Evolutionary conservation across 2,797 vertebrate genomes (phyloP), one percentile per base, ranked within the genome.

Genomic region (Enteromius radiatus): DNA sequence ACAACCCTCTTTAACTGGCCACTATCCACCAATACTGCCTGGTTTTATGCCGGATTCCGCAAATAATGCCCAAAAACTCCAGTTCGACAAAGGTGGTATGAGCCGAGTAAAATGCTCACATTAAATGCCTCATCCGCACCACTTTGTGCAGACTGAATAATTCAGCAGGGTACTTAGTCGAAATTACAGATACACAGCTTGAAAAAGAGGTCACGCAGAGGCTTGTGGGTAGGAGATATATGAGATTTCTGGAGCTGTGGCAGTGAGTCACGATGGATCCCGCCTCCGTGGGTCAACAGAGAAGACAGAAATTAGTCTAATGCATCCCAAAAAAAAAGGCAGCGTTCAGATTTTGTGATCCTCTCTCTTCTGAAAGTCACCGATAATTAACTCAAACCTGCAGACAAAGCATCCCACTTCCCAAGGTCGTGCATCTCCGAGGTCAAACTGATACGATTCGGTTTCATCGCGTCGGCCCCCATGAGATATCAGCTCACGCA

Each of bases 111-210:
- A 92, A 88, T 41, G 88, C 84, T 91, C 82, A 86, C 89, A 88
- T 93, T 91, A 92, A 93, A 91, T 84, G 76, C 75, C 80, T 85
- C 87, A 89, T 86, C 83, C 76, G 69, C 87, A 87, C 87, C 88
- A 89, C 87, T 86, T 87, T 88, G 73, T 54, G 65, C 80, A 87
- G 71, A 76, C 86, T 92, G 87, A 90, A 92, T 91, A 89, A 93
- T 90, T 90, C 88, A 91, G 79, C 61, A 28, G 78, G 77, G 80
- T 63, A 64, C 73, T 81, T 82, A 78, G 69, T 68, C 47, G 49
- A 68, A 84, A 79, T 84, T 83, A 81, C 54, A 86, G 45, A 71
- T 71, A 77, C 63, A 61, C 28, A 47, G 73, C 56, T 70, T 77
- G 61, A 43, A 68, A 74, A 78, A 26, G 69, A 83, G 74, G 83